Percentiles rank a stretch among this genome's conserved stretches.
These are phyloP conservation scores for Poeciliopsis retropinna DNA, from an alignment of 2,113 vertebrate species.

Conservation along the genomic window DNA sequence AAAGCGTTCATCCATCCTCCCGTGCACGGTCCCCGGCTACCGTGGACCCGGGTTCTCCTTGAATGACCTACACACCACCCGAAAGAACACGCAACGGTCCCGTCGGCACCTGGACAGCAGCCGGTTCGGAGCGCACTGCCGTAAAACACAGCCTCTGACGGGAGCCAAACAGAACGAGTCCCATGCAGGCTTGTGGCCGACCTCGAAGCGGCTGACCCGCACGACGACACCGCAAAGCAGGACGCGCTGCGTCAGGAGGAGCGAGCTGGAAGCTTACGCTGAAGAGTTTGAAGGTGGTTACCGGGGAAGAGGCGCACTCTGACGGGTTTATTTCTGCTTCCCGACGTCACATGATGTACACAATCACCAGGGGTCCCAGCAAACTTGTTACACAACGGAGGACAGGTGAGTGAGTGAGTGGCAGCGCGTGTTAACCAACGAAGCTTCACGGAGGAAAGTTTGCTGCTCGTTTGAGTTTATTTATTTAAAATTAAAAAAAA, in stretches of 20 bases:
- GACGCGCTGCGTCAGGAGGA: conserved; percentile 26
- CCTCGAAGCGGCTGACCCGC: conserved; percentile 47
- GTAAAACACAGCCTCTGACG: not conserved
- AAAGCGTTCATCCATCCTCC: conserved; percentile 4
- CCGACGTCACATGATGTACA: conserved; percentile 87
- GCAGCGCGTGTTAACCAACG: not conserved
- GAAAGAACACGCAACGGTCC: conserved; percentile 7
- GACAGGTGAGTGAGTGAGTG: conserved; percentile 79
- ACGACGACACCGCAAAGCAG: not conserved
- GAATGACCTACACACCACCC: conserved; percentile 67
- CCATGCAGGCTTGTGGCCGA: conserved; percentile 37
- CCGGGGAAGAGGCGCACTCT: not conserved
- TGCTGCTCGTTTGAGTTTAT: not conserved
- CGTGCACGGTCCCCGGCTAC: conserved; percentile 25
- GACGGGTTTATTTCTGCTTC: not conserved
- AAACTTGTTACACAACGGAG: conserved; percentile 91
- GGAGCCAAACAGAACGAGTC: conserved; percentile 11
- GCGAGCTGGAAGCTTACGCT: conserved; percentile 12
- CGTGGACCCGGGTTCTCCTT: conserved; percentile 67
- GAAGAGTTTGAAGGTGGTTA: not conserved
- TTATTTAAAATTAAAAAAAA: not conserved
- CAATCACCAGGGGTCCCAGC: conserved; percentile 91
- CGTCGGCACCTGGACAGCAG: conserved; percentile 31
- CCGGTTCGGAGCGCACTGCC: conserved; percentile 4
- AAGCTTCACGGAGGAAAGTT: not conserved